A percentile compares a stretch with the other conserved stretches of the same genome.
Conservation (phyloP, 2,113 vertebrate genomes). For the Puma concolor region DNA sequence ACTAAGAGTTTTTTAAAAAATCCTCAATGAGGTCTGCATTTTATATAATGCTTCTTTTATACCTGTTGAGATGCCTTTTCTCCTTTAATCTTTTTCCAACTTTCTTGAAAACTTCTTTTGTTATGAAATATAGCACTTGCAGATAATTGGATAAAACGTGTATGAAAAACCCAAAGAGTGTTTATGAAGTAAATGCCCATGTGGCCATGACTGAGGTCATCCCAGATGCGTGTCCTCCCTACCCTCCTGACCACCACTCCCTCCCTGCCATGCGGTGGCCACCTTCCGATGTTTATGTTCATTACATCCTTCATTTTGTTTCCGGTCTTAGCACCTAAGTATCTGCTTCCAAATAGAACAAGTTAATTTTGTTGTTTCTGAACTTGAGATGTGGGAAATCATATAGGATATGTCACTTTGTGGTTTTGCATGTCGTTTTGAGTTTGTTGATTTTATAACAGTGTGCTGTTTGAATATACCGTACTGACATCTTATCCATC, state of each 20-base stretch:
- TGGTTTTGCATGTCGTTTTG: not conserved
- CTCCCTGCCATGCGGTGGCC: no score
- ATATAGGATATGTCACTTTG: not conserved
- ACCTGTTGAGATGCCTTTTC: not conserved
- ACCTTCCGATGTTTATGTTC: not conserved
- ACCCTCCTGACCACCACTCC: no score
- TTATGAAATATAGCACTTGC: not conserved
- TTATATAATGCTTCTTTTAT: not conserved
- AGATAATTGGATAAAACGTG: not conserved
- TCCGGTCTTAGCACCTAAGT: not conserved
- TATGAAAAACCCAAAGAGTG: not conserved
- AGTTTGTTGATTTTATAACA: not conserved
- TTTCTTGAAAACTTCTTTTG: not conserved
- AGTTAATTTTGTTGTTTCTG: not conserved
- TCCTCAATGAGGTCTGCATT: not conserved
- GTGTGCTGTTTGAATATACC: not conserved
- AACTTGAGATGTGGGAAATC: not conserved
- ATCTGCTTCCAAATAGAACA: not conserved
- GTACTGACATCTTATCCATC: not conserved
- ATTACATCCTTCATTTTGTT: not conserved
- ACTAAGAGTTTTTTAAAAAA: not conserved
- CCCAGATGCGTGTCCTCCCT: not conserved
- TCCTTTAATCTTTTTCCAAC: not conserved
- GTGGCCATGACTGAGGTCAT: fast-evolving
- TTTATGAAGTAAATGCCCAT: not conserved